Evolutionary conservation across 2,113 vertebrate genomes (phyloP), one percentile per base, ranked within the genome.

Genomic region (Charina bottae): DNA sequence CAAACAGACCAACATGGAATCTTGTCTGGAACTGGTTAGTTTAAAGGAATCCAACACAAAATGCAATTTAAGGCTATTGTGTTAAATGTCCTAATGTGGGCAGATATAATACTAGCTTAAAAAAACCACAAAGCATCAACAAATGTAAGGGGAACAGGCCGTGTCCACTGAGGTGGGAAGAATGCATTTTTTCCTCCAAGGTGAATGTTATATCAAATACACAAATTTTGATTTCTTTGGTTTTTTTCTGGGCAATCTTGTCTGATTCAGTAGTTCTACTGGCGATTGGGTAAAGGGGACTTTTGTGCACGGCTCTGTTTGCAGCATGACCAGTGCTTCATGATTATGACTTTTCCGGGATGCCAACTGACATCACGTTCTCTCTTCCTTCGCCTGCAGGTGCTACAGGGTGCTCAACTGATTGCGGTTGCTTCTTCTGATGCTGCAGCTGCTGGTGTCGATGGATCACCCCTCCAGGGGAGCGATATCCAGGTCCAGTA

Each of bases 401-500:
- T 99, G 95, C 96, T 99, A 89, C 98, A 99, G 94, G 99, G 99
- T 0, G 99, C 99, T 87, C 99, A 99, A 96, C 97, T 99, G 33
- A 99, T 99, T 83, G 99, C 99, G 0, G 98, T 99, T 88, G 99
- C 99, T 1, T 99, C 99, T n/a, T 98, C 99, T 0, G 99, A 99
- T 92, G 97, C 98, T 0, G 96, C 98, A 0, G 94, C 98, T 0
- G 97, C 98, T 0, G 98, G 98, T 0, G 98, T 99, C 0, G 99
- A 99, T 0, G 98, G 98, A 0, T 98, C 98, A 0, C 93, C 98
- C 0, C 98, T 99, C 7, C 99, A 99, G 95, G 98, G 98, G 54
- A 98, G 98, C 8, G 99, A 99, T 94, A 99, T 99, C 95, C 99
- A 99, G 96, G 99, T 99, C 91, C 99, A 99, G 87, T 99, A 99